phyloP scores from a whole-genome alignment of 2,113 vertebrate species.

The Symphodus melops region DNA sequence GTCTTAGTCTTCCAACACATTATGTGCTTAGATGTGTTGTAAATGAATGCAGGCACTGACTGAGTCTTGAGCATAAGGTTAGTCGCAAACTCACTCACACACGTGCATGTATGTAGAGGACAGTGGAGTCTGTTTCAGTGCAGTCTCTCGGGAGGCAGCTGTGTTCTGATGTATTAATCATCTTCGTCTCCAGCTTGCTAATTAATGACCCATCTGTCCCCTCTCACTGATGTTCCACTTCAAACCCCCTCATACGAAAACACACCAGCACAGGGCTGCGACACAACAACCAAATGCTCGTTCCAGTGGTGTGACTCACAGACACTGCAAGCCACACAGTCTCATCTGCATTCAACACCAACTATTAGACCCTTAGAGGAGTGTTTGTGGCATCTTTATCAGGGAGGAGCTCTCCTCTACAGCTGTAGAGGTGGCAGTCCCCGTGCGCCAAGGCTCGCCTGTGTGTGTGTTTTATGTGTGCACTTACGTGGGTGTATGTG shows the following conservation, averaged over 20 bases:
- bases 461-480: constrained; percentile 62
- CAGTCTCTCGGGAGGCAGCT: constrained; percentile 62
- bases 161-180: constrained; percentile 78
- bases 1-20: not conserved
- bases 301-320: constrained; percentile 39
- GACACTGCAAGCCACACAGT: not conserved
- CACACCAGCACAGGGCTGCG: constrained; percentile 21
- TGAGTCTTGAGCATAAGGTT: constrained; percentile 5
- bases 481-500: constrained; percentile 73
- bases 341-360: constrained; percentile 33
- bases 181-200: constrained; percentile 72
- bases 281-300: constrained; percentile 33
- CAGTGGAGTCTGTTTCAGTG: constrained; percentile 53
- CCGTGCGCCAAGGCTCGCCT: constrained; percentile 54
- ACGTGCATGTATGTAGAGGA: constrained; percentile 45
- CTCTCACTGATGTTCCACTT: constrained; percentile 70
- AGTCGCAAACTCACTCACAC: constrained; percentile 18
- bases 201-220: constrained; percentile 82
- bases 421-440: constrained; percentile 30
- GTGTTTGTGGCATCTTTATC: constrained; percentile 29
- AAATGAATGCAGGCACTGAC: constrained; percentile 1
- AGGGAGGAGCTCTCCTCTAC: constrained; percentile 22
- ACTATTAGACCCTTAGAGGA: not conserved
- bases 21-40: not conserved
- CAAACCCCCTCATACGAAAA: constrained; percentile 58